Percentiles rank a stretch among this genome's conserved stretches.
Evolutionary conservation across 2,797 vertebrate species (phyloP).

Genomic region (Cygnus olor): DNA sequence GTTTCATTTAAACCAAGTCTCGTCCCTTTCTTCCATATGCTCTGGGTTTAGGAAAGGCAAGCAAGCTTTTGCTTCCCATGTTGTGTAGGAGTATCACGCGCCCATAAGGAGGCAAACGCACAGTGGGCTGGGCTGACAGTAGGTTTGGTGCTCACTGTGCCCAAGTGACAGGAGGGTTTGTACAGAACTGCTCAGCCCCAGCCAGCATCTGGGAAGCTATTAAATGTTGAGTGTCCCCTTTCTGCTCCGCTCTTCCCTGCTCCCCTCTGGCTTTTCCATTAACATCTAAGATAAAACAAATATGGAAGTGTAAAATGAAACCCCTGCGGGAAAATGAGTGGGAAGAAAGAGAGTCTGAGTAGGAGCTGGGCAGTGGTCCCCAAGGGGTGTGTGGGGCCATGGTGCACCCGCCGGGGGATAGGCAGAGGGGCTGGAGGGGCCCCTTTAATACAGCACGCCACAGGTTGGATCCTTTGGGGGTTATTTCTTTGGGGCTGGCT

Average conservation of each 20-base stretch:
- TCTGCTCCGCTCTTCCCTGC: background rate
- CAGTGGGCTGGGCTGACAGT: background rate
- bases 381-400: fast-evolving
- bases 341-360: background rate
- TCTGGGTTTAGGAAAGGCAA: background rate
- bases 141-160: background rate
- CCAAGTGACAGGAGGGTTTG: background rate
- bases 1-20: background rate
- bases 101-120: fast-evolving
- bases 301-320: background rate
- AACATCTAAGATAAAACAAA: background rate
- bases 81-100: fast-evolving
- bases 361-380: background rate
- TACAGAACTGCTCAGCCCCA: fast-evolving
- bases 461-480: background rate
- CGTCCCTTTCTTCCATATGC: background rate
- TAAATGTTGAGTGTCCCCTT: fast-evolving
- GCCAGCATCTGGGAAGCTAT: background rate
- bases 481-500: slow-evolving; percentile 44
- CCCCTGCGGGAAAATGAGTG: background rate
- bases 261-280: background rate
- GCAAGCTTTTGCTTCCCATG: background rate
- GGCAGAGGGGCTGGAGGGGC: background rate
- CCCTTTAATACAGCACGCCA: background rate
- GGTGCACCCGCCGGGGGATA: fast-evolving